Conservation (phyloP, 2,797 vertebrate species). For the Anableps anableps region DNA sequence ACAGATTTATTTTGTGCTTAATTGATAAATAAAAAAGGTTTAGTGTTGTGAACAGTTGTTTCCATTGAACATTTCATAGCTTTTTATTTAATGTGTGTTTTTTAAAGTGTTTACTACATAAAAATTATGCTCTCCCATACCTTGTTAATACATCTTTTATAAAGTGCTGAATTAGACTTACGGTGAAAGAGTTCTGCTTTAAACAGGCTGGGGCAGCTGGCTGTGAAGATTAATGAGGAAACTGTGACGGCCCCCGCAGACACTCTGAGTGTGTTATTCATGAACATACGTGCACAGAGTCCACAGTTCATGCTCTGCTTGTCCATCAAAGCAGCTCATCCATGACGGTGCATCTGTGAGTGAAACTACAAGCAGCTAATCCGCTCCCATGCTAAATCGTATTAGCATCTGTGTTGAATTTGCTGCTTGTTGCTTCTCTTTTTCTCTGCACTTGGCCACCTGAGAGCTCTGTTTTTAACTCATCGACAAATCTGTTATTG, state of each 20-base stretch:
- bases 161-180: conserved; percentile 1
- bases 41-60: not conserved
- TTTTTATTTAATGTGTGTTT: not conserved
- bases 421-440: conserved; percentile 23
- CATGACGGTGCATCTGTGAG: conserved; percentile 49
- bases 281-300: conserved; percentile 45
- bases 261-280: conserved; percentile 24
- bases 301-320: conserved; percentile 15
- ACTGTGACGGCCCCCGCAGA: not conserved
- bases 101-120: not conserved
- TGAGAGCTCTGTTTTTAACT: conserved; percentile 16
- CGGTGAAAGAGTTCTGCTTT: not conserved
- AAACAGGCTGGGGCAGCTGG: conserved; percentile 23
- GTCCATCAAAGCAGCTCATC: conserved; percentile 55
- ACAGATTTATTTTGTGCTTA: not conserved
- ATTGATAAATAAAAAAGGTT: not conserved
- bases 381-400: conserved; percentile 30
- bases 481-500: conserved; percentile 5
- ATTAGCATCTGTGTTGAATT: conserved; percentile 39
- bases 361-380: conserved; percentile 25
- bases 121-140: not conserved
- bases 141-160: not conserved
- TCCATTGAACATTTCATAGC: not conserved
- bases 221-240: conserved; percentile 31
- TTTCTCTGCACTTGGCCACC: conserved; percentile 12